Conservation (phyloP, 1,140 invertebrate species). For the Drosophila miranda region DNA sequence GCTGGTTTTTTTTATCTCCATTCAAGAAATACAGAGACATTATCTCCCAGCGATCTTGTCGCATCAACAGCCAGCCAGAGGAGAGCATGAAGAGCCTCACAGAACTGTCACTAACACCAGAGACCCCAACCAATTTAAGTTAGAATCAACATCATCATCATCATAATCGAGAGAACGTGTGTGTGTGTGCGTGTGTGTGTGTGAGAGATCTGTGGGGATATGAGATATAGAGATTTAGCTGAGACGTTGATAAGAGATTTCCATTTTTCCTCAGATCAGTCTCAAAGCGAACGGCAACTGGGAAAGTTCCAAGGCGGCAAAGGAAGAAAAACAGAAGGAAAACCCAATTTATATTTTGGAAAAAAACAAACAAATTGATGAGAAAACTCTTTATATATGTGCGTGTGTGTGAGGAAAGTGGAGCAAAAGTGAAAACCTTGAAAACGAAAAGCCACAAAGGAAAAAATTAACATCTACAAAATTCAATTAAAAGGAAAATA, state of each 20-base stretch:
- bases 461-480: not conserved
- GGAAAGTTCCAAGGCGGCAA: slow-evolving; percentile 49
- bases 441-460: slow-evolving; percentile 14
- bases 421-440: slow-evolving; percentile 38
- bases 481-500: slow-evolving; percentile 19
- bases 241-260: slow-evolving; percentile 64
- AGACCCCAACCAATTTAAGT: slow-evolving; percentile 62
- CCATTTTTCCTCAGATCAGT: slow-evolving; percentile 55
- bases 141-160: slow-evolving; percentile 65
- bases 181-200: slow-evolving; percentile 14
- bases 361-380: slow-evolving; percentile 14
- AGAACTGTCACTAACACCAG: slow-evolving; percentile 59
- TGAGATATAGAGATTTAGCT: slow-evolving; percentile 44
- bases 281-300: slow-evolving; percentile 67
- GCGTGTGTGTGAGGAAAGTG: slow-evolving; percentile 11
- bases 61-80: slow-evolving; percentile 30
- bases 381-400: slow-evolving; percentile 2
- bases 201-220: slow-evolving; percentile 36
- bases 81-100: slow-evolving; percentile 14
- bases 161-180: slow-evolving; percentile 20
- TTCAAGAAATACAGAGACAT: slow-evolving; percentile 62
- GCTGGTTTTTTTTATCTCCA: slow-evolving; percentile 47
- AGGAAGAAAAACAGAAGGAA: slow-evolving; percentile 1
- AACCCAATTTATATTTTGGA: slow-evolving; percentile 3
- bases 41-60: slow-evolving; percentile 56